phyloP scores from a whole-genome alignment of 37 sponge, comb jelly and placozoan genomes.

The Eunapius fragilis region DNA sequence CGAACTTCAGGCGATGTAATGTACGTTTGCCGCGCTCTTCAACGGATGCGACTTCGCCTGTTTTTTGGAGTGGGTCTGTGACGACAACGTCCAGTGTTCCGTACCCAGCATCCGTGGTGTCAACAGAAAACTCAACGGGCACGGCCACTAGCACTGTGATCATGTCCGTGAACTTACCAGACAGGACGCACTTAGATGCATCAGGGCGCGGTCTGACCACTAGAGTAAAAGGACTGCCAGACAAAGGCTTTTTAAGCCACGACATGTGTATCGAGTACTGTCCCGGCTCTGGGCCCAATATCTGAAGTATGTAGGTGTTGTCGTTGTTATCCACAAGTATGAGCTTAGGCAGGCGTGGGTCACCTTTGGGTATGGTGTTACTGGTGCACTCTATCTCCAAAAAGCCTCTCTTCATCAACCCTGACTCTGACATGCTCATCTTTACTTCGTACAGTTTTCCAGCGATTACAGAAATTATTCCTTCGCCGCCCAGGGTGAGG shows the following conservation, averaged over 20 bases:
- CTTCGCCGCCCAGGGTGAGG: constrained; percentile 53
- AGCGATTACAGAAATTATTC: constrained; percentile 42
- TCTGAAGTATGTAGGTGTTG: constrained; percentile 43
- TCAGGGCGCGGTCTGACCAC: constrained; percentile 59
- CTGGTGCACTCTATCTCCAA: constrained; percentile 28
- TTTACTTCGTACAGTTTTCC: constrained; percentile 14
- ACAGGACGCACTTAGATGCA: constrained; percentile 52
- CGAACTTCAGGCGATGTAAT: constrained; percentile 43
- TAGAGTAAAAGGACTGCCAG: constrained; percentile 71
- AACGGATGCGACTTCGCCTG: constrained; percentile 25
- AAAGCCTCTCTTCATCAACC: constrained; percentile 59
- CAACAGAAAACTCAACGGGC: constrained; percentile 47
- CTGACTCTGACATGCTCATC: constrained; percentile 57
- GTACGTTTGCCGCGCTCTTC: constrained; percentile 33
- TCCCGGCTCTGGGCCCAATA: background rate
- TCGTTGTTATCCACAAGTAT: constrained; percentile 64
- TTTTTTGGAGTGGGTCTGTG: constrained; percentile 11
- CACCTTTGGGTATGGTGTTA: constrained; percentile 1
- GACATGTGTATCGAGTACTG: background rate
- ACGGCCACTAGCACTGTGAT: constrained; percentile 11
- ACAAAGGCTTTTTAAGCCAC: constrained; percentile 25
- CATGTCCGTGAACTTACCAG: constrained; percentile 22
- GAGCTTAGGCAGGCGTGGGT: constrained; percentile 21
- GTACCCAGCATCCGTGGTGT: constrained; percentile 59
- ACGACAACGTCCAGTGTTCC: constrained; percentile 47